Evolutionary conservation across 1,140 invertebrate genomes (phyloP).

Genomic region (Musca vetustissima): DNA sequence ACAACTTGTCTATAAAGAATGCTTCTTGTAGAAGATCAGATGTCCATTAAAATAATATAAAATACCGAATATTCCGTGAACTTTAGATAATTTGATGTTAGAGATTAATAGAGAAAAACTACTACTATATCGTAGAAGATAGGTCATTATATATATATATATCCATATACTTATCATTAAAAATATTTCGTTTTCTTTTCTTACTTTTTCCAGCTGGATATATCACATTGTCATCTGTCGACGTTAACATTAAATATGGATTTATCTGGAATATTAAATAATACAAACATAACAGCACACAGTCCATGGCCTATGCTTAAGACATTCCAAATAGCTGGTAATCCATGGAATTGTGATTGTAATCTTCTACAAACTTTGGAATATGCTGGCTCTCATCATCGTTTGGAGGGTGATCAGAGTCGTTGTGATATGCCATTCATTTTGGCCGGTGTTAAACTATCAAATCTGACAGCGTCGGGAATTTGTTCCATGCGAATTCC

Average conservation of each 20-base stretch:
- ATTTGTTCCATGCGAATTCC: constrained; percentile 48
- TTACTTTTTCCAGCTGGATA: constrained; percentile 36
- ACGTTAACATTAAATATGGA: constrained; percentile 49
- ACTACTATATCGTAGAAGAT: too few relatives aligned
- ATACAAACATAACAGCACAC: not conserved
- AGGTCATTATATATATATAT: too few relatives aligned
- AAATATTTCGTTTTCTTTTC: too few relatives aligned
- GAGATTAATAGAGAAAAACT: too few relatives aligned
- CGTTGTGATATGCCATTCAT: constrained; percentile 49
- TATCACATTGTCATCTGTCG: constrained; percentile 58
- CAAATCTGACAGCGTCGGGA: constrained; percentile 40
- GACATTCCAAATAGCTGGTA: constrained; percentile 59
- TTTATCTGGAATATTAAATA: constrained; percentile 26
- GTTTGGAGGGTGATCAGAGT: not conserved
- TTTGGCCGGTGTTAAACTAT: constrained; percentile 37
- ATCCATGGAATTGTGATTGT: constrained; percentile 65
- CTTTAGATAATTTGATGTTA: too few relatives aligned
- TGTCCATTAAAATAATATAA: too few relatives aligned
- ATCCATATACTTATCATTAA: too few relatives aligned
- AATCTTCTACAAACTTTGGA: constrained; percentile 41
- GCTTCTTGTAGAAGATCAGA: too few relatives aligned
- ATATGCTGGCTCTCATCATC: constrained; percentile 29
- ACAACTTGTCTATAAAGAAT: too few relatives aligned
- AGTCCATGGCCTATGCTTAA: constrained; percentile 49
- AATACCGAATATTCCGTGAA: too few relatives aligned